Percentiles rank a stretch among this genome's conserved stretches.
phyloP scores from a whole-genome alignment of 2,113 vertebrate genomes.

The Perognathus longimembris region DNA sequence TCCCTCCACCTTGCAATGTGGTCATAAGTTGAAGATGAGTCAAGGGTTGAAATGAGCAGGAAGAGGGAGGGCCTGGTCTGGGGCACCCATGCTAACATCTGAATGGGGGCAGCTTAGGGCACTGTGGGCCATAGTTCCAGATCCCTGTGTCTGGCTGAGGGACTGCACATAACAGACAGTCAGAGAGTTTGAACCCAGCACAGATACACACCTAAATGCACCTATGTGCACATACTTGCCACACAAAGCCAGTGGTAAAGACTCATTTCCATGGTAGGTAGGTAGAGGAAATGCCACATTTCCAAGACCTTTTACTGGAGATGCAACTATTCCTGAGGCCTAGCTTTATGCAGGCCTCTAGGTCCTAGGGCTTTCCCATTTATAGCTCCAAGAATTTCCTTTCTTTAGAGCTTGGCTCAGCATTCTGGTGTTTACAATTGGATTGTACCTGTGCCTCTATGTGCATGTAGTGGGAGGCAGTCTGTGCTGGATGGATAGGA shows the following conservation, averaged over 20 bases:
- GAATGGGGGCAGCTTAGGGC: background rate
- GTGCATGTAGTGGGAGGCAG: background rate
- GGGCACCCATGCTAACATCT: too few relatives aligned
- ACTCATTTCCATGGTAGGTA: background rate
- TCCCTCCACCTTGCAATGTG: background rate
- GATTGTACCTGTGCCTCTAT: background rate
- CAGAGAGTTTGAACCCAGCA: background rate
- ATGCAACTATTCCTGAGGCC: background rate
- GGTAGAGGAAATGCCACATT: background rate
- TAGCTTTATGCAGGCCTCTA: background rate
- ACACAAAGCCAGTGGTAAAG: background rate
- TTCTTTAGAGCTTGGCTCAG: constrained; percentile 29
- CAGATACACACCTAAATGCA: too few relatives aligned
- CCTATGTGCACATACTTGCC: too few relatives aligned
- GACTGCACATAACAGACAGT: background rate
- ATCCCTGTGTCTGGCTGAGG: background rate
- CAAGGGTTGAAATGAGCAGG: background rate
- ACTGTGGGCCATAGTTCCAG: background rate
- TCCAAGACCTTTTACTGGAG: background rate
- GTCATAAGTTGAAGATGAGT: background rate
- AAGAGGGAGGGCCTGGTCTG: background rate
- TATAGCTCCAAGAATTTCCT: background rate
- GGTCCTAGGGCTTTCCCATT: background rate
- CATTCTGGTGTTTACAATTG: background rate
- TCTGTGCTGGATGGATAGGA: constrained; percentile 19